Conservation (phyloP, 2,888 invertebrate species). For the Pemphredon lugubris region DNA sequence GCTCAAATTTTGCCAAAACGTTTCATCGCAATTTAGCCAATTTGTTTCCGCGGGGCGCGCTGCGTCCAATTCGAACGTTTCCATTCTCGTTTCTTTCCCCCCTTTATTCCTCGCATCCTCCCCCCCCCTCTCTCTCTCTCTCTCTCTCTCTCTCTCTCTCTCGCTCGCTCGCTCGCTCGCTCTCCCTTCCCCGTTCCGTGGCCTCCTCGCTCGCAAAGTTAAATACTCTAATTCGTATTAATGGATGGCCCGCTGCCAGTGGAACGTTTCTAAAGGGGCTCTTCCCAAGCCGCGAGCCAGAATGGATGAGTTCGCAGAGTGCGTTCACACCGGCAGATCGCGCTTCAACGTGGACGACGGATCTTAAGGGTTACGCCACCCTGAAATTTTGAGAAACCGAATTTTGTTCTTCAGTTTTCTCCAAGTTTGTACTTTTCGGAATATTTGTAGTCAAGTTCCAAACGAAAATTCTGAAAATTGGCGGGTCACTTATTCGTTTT, state of each 20-base stretch:
- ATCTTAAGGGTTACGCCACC: not conserved
- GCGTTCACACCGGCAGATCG: constrained; percentile 55
- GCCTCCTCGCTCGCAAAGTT: constrained; percentile 57
- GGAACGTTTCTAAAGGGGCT: constrained; percentile 63
- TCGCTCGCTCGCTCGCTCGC: constrained; percentile 6
- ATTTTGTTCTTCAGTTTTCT: too few species aligned
- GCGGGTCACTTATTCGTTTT: too few species aligned
- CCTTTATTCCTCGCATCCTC: constrained; percentile 13
- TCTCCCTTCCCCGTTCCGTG: constrained; percentile 35
- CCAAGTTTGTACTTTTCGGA: too few species aligned
- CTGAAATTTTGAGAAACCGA: not conserved
- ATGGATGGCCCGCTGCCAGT: constrained; percentile 74
- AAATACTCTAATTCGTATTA: constrained; percentile 77
- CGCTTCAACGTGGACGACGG: not conserved
- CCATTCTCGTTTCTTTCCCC: constrained; percentile 35
- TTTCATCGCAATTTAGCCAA: constrained; percentile 36
- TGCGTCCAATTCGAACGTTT: constrained; percentile 34
- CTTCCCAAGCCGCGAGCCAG: constrained; percentile 55
- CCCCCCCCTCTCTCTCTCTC: constrained; percentile 10
- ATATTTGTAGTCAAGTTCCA: too few species aligned
- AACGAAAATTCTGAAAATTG: too few species aligned
- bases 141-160: constrained; percentile 4
- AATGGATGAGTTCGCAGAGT: constrained; percentile 56
- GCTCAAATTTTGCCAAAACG: not conserved
- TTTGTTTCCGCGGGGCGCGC: constrained; percentile 36